These are phyloP conservation scores for Philopedon plagiatum DNA, from an alignment of 2,888 invertebrate genomes.

Conservation along the genomic window DNA sequence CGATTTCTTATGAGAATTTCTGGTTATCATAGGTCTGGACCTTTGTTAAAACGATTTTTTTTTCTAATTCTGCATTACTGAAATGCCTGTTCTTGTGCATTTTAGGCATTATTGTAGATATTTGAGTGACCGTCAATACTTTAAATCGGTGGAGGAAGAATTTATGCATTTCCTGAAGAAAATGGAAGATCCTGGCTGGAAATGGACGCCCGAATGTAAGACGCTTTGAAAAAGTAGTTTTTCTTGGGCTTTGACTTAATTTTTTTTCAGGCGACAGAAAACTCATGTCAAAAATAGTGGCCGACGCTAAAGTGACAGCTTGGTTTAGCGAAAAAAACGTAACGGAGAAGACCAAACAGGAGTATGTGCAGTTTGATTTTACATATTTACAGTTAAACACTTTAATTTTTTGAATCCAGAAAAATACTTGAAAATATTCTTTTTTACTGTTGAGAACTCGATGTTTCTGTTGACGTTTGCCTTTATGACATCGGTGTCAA, in stretches of 20 bases:
- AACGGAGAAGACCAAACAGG: conserved; percentile 79
- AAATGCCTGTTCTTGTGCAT: neutral
- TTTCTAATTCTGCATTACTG: too few species aligned
- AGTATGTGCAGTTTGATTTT: conserved; percentile 65
- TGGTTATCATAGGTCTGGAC: too few species aligned
- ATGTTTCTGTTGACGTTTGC: too few species aligned
- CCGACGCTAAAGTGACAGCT: conserved; percentile 89
- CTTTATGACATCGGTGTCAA: too few species aligned
- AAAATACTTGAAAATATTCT: too few species aligned
- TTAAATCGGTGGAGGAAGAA: conserved; percentile 82
- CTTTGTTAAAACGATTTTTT: too few species aligned
- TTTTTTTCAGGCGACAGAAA: conserved; percentile 81
- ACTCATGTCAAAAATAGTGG: conserved; percentile 86
- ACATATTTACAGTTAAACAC: too few species aligned
- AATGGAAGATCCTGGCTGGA: conserved; percentile 87
- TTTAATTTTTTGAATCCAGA: too few species aligned
- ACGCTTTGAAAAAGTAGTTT: neutral
- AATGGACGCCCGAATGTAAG: conserved; percentile 72
- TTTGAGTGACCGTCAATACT: conserved; percentile 65
- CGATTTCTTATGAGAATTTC: too few species aligned
- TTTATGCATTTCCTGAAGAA: conserved; percentile 84
- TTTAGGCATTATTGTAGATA: conserved; percentile 78
- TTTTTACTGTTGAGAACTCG: too few species aligned
- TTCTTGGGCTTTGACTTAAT: neutral
- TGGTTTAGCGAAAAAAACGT: conserved; percentile 89